Conservation (phyloP, 2,113 vertebrate species). For the Barnardius zonarius region DNA sequence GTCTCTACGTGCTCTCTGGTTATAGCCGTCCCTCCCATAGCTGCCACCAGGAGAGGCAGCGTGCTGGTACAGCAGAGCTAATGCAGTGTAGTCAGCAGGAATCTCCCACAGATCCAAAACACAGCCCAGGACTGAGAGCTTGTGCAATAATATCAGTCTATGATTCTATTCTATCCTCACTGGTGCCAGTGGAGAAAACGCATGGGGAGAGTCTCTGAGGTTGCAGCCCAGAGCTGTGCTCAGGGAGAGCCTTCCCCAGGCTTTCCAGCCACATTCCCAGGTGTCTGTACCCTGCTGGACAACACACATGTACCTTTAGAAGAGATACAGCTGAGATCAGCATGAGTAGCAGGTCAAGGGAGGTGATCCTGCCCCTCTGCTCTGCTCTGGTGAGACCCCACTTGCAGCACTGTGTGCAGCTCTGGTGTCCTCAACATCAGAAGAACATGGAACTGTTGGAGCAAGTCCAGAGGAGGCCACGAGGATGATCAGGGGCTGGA, state of each 20-base stretch:
- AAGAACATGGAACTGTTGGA: background rate
- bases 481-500: background rate
- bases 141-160: background rate
- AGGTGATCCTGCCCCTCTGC: background rate
- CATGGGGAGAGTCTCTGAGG: accelerated
- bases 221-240: background rate
- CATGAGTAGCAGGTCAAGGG: background rate
- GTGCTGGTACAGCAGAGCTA: background rate
- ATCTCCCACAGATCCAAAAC: background rate
- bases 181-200: background rate
- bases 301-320: background rate
- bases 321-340: background rate
- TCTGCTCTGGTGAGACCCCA: background rate
- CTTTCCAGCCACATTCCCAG: background rate
- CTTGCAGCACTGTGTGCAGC: background rate
- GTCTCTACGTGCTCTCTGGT: accelerated
- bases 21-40: background rate
- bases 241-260: background rate
- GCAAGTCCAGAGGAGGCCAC: background rate
- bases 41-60: background rate
- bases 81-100: background rate
- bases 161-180: background rate
- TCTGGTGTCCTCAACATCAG: background rate
- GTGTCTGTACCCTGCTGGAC: background rate
- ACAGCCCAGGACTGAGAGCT: background rate